These are phyloP conservation scores for Ephialtes manifestator DNA, from an alignment of 2,888 invertebrate species.

Conservation along the genomic window DNA sequence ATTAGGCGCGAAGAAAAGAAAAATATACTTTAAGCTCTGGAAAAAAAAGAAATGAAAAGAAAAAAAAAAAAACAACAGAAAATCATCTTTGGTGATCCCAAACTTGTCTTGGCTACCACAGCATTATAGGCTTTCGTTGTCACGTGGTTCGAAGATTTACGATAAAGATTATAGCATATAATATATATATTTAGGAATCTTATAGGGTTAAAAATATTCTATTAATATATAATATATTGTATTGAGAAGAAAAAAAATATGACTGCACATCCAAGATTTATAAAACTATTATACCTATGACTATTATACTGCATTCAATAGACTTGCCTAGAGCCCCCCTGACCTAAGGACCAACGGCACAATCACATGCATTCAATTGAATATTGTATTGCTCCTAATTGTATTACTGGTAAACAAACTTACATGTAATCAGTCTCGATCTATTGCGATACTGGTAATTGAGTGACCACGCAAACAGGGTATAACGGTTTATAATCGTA, in stretches of 20 bases:
- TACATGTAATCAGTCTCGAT: constrained; percentile 75
- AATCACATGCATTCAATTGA: constrained; percentile 83
- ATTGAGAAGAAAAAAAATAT: constrained; percentile 79
- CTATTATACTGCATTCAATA: constrained; percentile 83
- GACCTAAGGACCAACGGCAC: constrained; percentile 86
- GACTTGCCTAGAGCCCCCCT: constrained; percentile 85
- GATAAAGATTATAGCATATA: constrained; percentile 73
- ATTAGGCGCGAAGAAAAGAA: constrained; percentile 56
- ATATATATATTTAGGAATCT: constrained; percentile 74
- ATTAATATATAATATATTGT: constrained; percentile 83
- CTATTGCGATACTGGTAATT: constrained; percentile 76
- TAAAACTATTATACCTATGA: constrained; percentile 84
- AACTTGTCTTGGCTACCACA: constrained; percentile 76
- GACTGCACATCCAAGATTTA: constrained; percentile 84
- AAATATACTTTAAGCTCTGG: constrained; percentile 50
- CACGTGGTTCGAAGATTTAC: constrained; percentile 66
- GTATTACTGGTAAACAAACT: constrained; percentile 72
- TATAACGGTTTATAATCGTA: constrained; percentile 22
- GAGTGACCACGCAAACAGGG: constrained; percentile 69
- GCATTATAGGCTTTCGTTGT: constrained; percentile 82
- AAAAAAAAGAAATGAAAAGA: constrained; percentile 45
- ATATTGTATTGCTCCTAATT: constrained; percentile 82
- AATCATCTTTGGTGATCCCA: constrained; percentile 71
- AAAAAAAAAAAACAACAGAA: too few species aligned
- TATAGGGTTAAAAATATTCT: constrained; percentile 81